Percentiles rank a stretch among this genome's conserved stretches.
phyloP scores from a whole-genome alignment of 2,113 vertebrate genomes.

The Callithrix jacchus region DNA sequence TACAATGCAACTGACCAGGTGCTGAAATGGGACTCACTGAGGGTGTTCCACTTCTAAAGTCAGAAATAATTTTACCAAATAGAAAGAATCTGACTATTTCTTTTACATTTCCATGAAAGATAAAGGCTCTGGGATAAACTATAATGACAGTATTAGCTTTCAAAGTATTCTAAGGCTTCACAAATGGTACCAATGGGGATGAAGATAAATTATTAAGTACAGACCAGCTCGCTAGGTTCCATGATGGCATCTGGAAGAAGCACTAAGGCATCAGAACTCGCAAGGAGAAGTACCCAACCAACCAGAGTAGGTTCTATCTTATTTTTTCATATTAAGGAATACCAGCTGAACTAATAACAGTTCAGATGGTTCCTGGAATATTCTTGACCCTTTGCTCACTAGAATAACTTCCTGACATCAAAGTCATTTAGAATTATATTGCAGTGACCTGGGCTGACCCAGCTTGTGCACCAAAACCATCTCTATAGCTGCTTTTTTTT shows the following conservation, averaged over 20 bases:
- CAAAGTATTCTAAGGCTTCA: not conserved
- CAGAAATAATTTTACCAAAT: not conserved
- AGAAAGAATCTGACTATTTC: not conserved
- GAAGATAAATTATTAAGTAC: not conserved
- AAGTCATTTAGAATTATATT: too few species aligned
- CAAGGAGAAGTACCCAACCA: not conserved
- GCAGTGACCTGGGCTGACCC: not conserved
- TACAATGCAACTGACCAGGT: not conserved
- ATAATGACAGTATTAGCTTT: not conserved
- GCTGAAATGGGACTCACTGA: not conserved
- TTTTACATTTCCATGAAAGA: not conserved
- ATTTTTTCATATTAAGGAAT: not conserved
- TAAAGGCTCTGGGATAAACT: not conserved
- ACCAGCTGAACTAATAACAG: not conserved
- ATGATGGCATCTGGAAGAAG: not conserved
- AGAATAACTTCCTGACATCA: not conserved
- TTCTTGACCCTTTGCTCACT: not conserved
- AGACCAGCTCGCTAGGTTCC: not conserved
- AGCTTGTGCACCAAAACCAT: not conserved
- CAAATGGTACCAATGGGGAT: not conserved
- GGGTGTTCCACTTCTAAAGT: not conserved
- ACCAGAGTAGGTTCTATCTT: not conserved
- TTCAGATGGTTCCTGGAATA: not conserved
- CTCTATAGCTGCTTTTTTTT: not conserved
- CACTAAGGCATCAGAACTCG: not conserved